A percentile compares a stretch with the other conserved stretches of the same genome.
Conservation (phyloP, 2,113 vertebrate species). For the Chaetops frenatus region DNA sequence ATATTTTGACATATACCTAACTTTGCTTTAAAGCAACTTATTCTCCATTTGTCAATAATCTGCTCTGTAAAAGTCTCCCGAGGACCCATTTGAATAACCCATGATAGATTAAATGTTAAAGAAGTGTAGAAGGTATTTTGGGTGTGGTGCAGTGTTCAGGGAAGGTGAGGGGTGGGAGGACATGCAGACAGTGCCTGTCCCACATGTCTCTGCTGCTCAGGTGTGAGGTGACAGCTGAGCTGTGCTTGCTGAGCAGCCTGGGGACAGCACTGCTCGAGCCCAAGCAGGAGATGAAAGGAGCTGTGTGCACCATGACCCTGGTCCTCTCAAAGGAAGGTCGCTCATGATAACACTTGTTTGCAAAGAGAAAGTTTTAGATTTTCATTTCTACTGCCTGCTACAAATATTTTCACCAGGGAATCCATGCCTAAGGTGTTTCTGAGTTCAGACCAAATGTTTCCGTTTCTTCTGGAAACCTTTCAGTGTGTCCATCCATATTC, state of each 20-base stretch:
- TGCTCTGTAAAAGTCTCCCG: background rate
- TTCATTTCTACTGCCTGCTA: background rate
- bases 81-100: background rate
- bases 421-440: background rate
- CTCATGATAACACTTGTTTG: background rate
- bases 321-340: background rate
- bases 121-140: background rate
- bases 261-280: background rate
- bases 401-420: background rate
- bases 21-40: background rate
- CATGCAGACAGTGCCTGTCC: background rate
- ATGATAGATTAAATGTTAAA: background rate
- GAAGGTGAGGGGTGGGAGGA: background rate
- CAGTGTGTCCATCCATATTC: background rate
- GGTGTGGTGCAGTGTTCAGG: background rate
- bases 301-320: background rate
- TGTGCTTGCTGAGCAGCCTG: background rate
- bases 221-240: accelerated
- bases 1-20: background rate
- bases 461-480: background rate
- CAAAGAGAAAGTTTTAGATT: background rate
- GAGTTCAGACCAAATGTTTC: background rate
- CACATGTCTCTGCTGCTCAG: accelerated
- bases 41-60: background rate
- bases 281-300: background rate